Percentiles rank a stretch among this genome's conserved stretches.
Conservation (phyloP, 1,140 invertebrate genomes). For the Solenopsis invicta region DNA sequence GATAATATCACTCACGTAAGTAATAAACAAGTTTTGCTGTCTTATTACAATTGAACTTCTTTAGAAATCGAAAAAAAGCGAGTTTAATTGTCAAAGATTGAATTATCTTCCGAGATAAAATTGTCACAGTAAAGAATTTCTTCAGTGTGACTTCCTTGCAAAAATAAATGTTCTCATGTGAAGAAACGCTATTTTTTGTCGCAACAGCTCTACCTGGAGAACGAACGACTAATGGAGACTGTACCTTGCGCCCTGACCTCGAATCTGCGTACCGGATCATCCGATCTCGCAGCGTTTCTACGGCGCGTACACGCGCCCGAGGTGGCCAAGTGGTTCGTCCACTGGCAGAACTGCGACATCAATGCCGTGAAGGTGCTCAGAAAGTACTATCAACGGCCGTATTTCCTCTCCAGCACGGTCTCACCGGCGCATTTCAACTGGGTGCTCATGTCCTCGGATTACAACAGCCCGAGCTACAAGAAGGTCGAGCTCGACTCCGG, state of each 20-base stretch:
- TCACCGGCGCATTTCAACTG: constrained; percentile 93
- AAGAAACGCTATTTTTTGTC: constrained; percentile 30
- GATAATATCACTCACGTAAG: constrained; percentile 90
- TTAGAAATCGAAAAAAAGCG: not conserved
- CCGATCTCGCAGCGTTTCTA: constrained; percentile 90
- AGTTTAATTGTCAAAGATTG: not conserved
- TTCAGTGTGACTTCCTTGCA: not conserved
- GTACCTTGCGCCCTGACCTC: constrained; percentile 91
- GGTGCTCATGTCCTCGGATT: constrained; percentile 93
- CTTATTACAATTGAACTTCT: not conserved
- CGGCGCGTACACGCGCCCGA: constrained; percentile 89
- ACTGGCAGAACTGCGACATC: constrained; percentile 95
- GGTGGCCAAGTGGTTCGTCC: constrained; percentile 92
- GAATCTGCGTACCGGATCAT: constrained; percentile 90
- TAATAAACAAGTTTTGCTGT: constrained; percentile 17
- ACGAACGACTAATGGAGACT: constrained; percentile 89
- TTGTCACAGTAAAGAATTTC: not conserved
- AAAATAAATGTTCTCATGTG: not conserved
- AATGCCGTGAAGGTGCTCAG: constrained; percentile 91
- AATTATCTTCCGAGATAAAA: not conserved
- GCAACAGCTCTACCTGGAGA: constrained; percentile 87
- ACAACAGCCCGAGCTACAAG: constrained; percentile 91
- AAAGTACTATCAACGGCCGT: constrained; percentile 91
- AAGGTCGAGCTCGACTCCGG: constrained; percentile 90
- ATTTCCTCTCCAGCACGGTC: constrained; percentile 92